Conservation (phyloP, 2,797 vertebrate species). For the Mus caroli region DNA sequence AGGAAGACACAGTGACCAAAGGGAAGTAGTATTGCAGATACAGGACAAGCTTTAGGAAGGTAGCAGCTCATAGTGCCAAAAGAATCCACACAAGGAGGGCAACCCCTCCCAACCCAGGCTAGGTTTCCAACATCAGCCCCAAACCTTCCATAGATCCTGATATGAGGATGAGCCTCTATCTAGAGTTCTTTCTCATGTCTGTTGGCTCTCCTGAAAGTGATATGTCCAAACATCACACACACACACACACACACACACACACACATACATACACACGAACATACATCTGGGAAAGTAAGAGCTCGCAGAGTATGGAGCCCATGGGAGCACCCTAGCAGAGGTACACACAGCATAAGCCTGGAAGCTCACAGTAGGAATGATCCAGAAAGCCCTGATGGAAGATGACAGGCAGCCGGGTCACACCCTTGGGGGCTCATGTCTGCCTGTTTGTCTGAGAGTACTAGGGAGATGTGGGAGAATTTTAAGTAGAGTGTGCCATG, state of each 20-base stretch:
- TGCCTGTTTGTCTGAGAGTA: background rate
- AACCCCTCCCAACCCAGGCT: background rate
- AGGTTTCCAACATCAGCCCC: background rate
- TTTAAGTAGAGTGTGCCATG: background rate
- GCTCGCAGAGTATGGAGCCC: no score
- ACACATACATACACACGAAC: background rate
- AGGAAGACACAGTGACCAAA: background rate
- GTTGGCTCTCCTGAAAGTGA: background rate
- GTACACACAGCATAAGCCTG: background rate
- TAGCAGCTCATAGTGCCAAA: background rate
- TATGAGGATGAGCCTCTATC: background rate
- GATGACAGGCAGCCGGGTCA: background rate
- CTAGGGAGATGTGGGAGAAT: background rate
- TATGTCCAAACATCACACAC: background rate
- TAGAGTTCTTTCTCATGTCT: background rate
- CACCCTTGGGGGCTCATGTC: accelerated
- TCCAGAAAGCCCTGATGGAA: background rate
- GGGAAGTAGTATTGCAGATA: background rate
- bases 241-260: background rate
- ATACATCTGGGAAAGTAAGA: background rate
- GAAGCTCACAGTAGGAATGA: background rate
- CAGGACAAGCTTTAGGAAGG: background rate
- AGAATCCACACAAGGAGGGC: background rate
- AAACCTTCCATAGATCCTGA: background rate
- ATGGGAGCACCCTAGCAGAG: background rate